Evolutionary conservation across 2,888 invertebrate species (phyloP), one percentile per base, ranked within the genome.

Genomic region (Apotomis capreana): DNA sequence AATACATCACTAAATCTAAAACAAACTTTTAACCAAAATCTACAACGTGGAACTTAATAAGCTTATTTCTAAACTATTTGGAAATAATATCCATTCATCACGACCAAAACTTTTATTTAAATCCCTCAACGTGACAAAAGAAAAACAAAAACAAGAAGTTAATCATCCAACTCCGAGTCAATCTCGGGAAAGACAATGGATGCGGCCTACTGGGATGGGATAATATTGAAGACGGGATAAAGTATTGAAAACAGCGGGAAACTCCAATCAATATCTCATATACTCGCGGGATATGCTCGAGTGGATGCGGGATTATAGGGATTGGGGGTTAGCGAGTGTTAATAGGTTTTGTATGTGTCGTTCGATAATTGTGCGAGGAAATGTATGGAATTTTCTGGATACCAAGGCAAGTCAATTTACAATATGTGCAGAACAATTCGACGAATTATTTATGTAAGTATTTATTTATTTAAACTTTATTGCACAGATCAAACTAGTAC

Each of bases 151-250:
- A 65, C 64, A 65, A 65, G 51, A 65, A 65, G 65, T 65, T 65
- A 65, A 65, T 65, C 65, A 65, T 65, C 36, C 3, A 55, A 57
- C 15, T 26, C 36, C 46, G 55, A 65, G 55, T 65, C 65, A 65
- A 65, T 65, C 65, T 57, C 57, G 36, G n/a, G n/a, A 65, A 26
- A 65, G 65, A 65, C 65, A 65, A 65, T 65, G 64, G 64, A 55
- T 54, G 55, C 62, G 62, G 62, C 65, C 65, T 65, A 12, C 46
- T 26, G 65, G 65, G 64, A 51, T 62, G 40, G 40, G 40, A 40
- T 40, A 40, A 26, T 26, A 26, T 26, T 26, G 26, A 26, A 26
- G 26, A 26, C 26, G 26, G 26, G 26, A 26, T 55, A 55, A 64
- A 46, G 65, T 65, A 65, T 65, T 65, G 65, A 62, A 52, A 62